Base-by-base conservation (phyloP, 2,113 vertebrate genomes). In the Aphyosemion australe region DNA sequence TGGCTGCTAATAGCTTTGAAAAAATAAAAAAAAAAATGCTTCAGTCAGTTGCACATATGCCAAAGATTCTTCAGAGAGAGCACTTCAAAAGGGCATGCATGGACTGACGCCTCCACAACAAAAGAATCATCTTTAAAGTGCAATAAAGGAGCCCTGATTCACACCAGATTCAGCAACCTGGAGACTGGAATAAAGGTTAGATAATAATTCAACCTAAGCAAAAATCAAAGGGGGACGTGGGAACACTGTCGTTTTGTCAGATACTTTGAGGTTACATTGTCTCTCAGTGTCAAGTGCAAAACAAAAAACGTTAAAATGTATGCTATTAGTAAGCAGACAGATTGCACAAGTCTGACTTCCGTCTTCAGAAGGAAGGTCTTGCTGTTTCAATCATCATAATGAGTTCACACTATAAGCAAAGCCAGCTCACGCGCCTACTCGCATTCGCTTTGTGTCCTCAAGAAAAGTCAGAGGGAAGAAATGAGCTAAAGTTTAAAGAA, bases 111-210 rank as follows among this genome's bases (percentile, higher is more conserved):
- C 49, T 68, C 60, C 76, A 74, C 77, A 83, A 84, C 76, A 80
- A 76, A 80, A 80, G 60, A 70, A 59, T 16, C 46, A 66, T 77
- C 57, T 74, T 83, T 72, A 78, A 76, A 83, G 46, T 18, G 46
- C 78, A 87, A 80, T 85, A 77, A 86, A 84, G 65, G n/a, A 61
- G 18, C 48, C 41, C 32, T 84, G 77, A 86, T 80, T 86, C 53
- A 51, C 75, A 77, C 68, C 79, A 87, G 81, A 74, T 75, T 62
- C 31, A 4, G 18, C 26, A 41, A 32, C 48, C 45, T 3, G 15
- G 19, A 42, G 4, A 39, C 8, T 48, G 12, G 8, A 34, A 51
- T n/a, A n/a, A n/a, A n/a, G n/a, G n/a, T n/a, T n/a, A 1, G 7
- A 42, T n/a, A 48, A 26, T 19, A 52, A 61, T 58, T 42, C n/a